A percentile compares a stretch with the other conserved stretches of the same genome.
These are phyloP conservation scores for Cotesia glomerata DNA, from an alignment of 1,140 invertebrate species.

Conservation along the genomic window DNA sequence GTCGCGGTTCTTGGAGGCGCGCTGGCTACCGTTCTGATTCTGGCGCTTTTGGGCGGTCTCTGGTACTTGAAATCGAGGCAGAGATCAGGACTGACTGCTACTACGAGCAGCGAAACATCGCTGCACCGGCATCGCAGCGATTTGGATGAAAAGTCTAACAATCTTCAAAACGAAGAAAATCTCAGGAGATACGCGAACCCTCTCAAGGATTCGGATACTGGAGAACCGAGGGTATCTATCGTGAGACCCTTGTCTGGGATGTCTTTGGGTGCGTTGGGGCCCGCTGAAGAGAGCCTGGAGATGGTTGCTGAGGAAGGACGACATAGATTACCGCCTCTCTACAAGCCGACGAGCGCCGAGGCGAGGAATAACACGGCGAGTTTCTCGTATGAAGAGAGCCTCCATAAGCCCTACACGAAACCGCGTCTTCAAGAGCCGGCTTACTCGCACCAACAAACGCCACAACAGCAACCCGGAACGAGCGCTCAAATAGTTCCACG, in stretches of 20 bases:
- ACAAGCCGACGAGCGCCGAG: conserved; percentile 68
- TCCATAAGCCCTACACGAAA: conserved; percentile 80
- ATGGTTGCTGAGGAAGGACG: conserved; percentile 68
- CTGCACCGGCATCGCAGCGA: conserved; percentile 76
- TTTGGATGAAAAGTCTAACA: conserved; percentile 80
- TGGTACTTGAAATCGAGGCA: conserved; percentile 56
- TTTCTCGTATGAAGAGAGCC: conserved; percentile 70
- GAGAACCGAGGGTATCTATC: conserved; percentile 66
- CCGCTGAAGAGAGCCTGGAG: conserved; percentile 68
- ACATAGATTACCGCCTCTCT: conserved; percentile 66
- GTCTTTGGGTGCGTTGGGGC: conserved; percentile 52
- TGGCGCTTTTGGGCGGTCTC: conserved; percentile 50
- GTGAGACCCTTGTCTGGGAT: conserved; percentile 67
- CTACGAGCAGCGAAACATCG: conserved; percentile 64
- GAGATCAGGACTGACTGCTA: conserved; percentile 53
- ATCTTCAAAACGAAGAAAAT: conserved; percentile 89
- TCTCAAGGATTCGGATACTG: conserved; percentile 65
- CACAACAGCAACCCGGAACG: conserved; percentile 40
- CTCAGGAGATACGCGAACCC: conserved; percentile 74
- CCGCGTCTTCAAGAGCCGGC: conserved; percentile 66
- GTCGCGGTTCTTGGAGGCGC: conserved; percentile 62
- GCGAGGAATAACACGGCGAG: conserved; percentile 80
- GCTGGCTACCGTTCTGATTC: conserved; percentile 49
- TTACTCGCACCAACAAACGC: conserved; percentile 42
- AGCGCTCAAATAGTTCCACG: conserved; percentile 60